Percentiles rank a stretch among this genome's conserved stretches.
phyloP scores from a whole-genome alignment of 2,113 vertebrate genomes.

The Coregonus clupeaformis region DNA sequence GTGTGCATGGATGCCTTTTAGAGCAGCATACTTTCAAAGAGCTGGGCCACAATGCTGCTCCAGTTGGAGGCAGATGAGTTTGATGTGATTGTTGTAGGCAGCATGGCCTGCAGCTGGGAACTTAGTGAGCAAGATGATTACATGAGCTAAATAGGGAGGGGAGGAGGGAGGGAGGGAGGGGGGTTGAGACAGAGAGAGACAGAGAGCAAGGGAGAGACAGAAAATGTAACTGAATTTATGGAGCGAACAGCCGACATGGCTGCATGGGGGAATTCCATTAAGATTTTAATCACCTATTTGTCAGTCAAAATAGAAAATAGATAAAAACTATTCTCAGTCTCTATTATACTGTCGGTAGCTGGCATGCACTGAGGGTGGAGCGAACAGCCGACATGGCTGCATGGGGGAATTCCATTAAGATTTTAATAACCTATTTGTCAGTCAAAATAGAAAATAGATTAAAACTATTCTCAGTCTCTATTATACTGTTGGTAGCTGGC shows the following conservation, averaged over 20 bases:
- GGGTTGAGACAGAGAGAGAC: not conserved
- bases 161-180: slow-evolving; percentile 7
- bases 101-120: slow-evolving; percentile 59
- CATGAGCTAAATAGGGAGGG: slow-evolving; percentile 70
- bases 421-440: slow-evolving; percentile 31
- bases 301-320: slow-evolving; percentile 31
- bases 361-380: not conserved
- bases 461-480: not conserved
- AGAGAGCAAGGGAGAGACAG: not conserved
- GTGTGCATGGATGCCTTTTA: not conserved
- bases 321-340: not conserved
- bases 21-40: slow-evolving; percentile 11
- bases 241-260: not conserved
- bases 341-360: not conserved
- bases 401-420: slow-evolving; percentile 33
- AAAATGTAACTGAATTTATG: slow-evolving; percentile 15
- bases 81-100: slow-evolving; percentile 69
- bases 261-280: slow-evolving; percentile 34
- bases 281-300: slow-evolving; percentile 30
- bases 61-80: slow-evolving; percentile 56
- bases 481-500: not conserved
- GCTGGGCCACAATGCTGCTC: slow-evolving; percentile 44
- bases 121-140: slow-evolving; percentile 60
- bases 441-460: slow-evolving; percentile 29
- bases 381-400: not conserved